Conservation (phyloP, 2,888 invertebrate species). For the Scelioninae gen. 1 region DNA sequence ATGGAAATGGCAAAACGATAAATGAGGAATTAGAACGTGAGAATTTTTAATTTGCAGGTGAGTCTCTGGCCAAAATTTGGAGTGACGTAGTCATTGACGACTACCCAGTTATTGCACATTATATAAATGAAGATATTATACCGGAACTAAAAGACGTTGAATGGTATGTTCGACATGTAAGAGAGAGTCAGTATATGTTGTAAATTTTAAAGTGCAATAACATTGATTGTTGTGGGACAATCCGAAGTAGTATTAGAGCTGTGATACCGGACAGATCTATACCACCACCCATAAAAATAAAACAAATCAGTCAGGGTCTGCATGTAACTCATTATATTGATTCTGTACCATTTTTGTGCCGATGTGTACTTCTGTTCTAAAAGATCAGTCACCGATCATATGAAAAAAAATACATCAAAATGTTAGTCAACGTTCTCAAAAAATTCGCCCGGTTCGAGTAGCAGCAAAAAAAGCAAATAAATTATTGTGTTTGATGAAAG, state of each 20-base stretch:
- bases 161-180: conserved; percentile 14
- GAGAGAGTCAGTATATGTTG: conserved; percentile 31
- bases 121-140: conserved; percentile 55
- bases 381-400: conserved; percentile 14
- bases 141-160: conserved; percentile 14
- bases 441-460: conserved; percentile 26
- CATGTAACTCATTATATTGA: too few species aligned
- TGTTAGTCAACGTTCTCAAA: neutral
- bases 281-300: conserved; percentile 28
- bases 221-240: too few species aligned
- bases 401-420: conserved; percentile 9
- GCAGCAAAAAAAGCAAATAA: conserved; percentile 27
- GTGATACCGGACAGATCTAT: neutral
- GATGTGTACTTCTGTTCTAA: conserved; percentile 31
- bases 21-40: neutral
- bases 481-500: conserved; percentile 47
- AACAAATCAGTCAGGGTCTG: neutral
- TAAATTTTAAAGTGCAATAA: neutral
- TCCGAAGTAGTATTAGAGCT: too few species aligned
- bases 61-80: conserved; percentile 79
- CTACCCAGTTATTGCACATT: conserved; percentile 64
- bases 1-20: neutral
- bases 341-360: too few species aligned
- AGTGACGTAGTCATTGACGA: conserved; percentile 74
- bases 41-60: conserved; percentile 73